Base-by-base conservation (phyloP, 2,113 vertebrate species). In the Bagarius yarrelli region DNA sequence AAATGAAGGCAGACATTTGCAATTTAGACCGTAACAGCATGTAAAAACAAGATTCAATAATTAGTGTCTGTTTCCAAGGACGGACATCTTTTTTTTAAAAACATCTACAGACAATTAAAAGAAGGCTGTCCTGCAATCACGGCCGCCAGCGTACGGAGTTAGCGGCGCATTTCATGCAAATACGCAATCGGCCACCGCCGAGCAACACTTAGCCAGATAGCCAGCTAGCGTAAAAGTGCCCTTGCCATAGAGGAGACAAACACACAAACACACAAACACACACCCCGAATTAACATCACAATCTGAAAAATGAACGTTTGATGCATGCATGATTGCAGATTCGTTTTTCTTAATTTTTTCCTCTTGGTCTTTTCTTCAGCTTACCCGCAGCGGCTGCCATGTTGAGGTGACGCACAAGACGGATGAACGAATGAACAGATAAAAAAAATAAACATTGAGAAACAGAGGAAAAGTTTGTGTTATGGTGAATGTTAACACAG, bases 31-130 rank as follows among this genome's bases (percentile, higher is more conserved):
- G 89, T 91, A 88, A 90, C 89, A 80, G 85, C 91, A 94, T 94
- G 84, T 83, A 83, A 81, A 85, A 86, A 94, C 89, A 91, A 93
- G 88, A 93, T 91, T 92, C 90, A 90, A 90, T 92, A 95, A 94
- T 95, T 92, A 93, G 91, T 87, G 92, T 94, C 93, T 95, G 90
- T 87, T 91, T 93, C 91, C 91, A 93, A 94, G 91, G 92, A 94
- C 94, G 88, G 86, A 90, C 81, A 87, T 89, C 92, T 91, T 94
- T 92, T 91, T 94, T 89, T 47, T 8, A 47, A 93, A 94, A 81
- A 93, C 92, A 90, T 84, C 89, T 87, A 88, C 89, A 84, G 90
- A 86, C 86, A 95, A 95, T 94, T 93, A 95, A 93, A 72, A 66
- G 88, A 89, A 47, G 88, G 88, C 81, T 93, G 89, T 87, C 90